Evolutionary conservation across 2,888 invertebrate genomes (phyloP), one percentile per base, ranked within the genome.

Genomic region (Phyllotreta cruciferae): DNA sequence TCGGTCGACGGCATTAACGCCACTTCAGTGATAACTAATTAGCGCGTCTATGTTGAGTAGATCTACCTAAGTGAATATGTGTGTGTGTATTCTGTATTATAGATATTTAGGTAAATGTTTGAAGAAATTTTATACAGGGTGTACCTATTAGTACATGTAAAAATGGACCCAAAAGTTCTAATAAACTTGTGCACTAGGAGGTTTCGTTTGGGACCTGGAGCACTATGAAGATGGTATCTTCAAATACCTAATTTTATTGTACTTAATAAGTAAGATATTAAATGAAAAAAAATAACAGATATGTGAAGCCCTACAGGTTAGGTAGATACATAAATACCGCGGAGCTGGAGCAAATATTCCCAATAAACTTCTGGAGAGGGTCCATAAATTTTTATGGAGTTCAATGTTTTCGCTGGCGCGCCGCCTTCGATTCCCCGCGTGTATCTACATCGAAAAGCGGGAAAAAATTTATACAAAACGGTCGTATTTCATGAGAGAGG

Each of bases 401-500:
- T 49, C 57, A 57, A 57, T 57, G 49, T 57, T 57, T 57, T 57
- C 57, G 37, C n/a, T 56, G 49, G 9, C 11, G 41, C 41, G 47
- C 14, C 39, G 39, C 39, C 36, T 57, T 41, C 38, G 38, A 50
- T 58, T 58, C 42, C n/a, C n/a, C 50, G 41, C 58, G 11, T 24
- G 24, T 58, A 41, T n/a, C n/a, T 58, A 58, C 57, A 65, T 56
- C 66, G 56, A 24, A 65, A 67, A 56, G 39, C 63, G 63, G 63
- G 64, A 66, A 24, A 24, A 24, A 24, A 24, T 24, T 3, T 24
- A 67, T 64, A 62, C 57, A 66, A 66, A 58, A 50, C 42, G 57
- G 60, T 44, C 11, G 24, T 60, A 58, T 71, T 67, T 72, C 66
- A 67, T 66, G 24, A 24, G 4, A 4, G 71, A 68, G 63, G 67